These are phyloP conservation scores for Lepeophtheirus nordmannii DNA, from an alignment of 2,888 invertebrate genomes.

Conservation along the genomic window DNA sequence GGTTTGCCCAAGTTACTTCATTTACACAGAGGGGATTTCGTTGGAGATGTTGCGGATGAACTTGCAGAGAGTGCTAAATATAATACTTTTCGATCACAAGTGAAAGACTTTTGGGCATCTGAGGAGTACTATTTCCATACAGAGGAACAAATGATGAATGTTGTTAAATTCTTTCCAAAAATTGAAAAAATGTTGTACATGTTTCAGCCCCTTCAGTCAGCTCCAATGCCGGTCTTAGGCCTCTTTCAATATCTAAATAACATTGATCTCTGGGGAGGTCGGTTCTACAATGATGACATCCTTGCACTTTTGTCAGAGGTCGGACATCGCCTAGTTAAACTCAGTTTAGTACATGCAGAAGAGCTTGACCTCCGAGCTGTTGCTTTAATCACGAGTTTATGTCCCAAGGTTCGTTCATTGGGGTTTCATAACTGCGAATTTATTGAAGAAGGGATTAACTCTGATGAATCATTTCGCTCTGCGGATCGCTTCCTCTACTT, in stretches of 20 bases:
- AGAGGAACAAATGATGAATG: conserved; percentile 20
- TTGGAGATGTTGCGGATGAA: conserved; percentile 9
- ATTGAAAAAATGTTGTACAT: conserved; percentile 20
- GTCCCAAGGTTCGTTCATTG: conserved; percentile 4
- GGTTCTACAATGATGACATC: conserved; percentile 17
- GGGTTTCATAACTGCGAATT: conserved; percentile 11
- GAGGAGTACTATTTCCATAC: conserved; percentile 24
- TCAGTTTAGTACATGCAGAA: conserved; percentile 17
- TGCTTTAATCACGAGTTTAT: conserved; percentile 5
- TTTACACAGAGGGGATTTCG: conserved; percentile 22
- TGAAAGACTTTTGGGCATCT: conserved; percentile 23
- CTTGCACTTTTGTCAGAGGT: conserved; percentile 3
- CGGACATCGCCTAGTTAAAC: neutral
- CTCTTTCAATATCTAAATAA: conserved; percentile 10
- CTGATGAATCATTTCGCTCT: conserved; percentile 2
- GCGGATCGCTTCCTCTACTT: conserved; percentile 4
- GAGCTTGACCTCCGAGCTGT: conserved; percentile 6
- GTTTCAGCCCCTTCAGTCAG: neutral
- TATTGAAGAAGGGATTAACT: neutral
- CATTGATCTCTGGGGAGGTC: conserved; percentile 23
- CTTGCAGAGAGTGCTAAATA: neutral
- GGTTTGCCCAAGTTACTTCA: conserved; percentile 9
- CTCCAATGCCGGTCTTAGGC: neutral
- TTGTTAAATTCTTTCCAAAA: conserved; percentile 11
- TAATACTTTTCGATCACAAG: neutral